Conservation (phyloP, 1,140 invertebrate species). For the Nasonia longicornis region DNA sequence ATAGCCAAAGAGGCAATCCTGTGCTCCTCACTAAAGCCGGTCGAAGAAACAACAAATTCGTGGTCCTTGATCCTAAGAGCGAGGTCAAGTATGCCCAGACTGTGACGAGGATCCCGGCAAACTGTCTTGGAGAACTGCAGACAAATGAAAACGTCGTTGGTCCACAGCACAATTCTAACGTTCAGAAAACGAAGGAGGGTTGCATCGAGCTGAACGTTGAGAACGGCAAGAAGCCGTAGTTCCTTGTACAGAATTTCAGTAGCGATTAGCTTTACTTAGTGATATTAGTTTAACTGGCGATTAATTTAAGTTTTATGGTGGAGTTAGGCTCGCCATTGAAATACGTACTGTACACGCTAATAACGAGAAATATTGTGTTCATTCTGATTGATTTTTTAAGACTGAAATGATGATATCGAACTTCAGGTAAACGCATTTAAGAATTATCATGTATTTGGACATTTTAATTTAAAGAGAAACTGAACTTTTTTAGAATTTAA, state of each 20-base stretch:
- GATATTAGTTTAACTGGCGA: constrained; percentile 29
- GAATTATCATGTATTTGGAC: background rate
- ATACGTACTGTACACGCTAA: background rate
- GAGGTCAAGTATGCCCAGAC: constrained; percentile 16
- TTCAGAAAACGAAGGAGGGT: background rate
- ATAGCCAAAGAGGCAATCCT: constrained; percentile 50
- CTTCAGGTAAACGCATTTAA: background rate
- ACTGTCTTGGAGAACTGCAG: background rate
- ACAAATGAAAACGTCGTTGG: background rate
- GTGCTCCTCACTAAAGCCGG: constrained; percentile 57
- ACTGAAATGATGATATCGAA: background rate
- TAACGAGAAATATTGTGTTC: background rate
- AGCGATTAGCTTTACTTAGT: constrained; percentile 8
- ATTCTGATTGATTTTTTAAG: constrained; percentile 17
- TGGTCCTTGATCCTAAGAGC: constrained; percentile 26
- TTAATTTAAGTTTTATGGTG: constrained; percentile 18
- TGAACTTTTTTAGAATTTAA: background rate
- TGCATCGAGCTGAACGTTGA: constrained; percentile 1
- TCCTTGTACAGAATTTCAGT: constrained; percentile 10
- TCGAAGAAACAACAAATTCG: constrained; percentile 10
- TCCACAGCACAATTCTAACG: background rate
- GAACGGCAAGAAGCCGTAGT: constrained; percentile 14
- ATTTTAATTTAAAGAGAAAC: background rate
- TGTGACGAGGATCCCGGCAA: background rate
- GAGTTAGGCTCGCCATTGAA: background rate